Evolutionary conservation across 2,797 vertebrate species (phyloP).

Genomic region (Liparis tanakae): DNA sequence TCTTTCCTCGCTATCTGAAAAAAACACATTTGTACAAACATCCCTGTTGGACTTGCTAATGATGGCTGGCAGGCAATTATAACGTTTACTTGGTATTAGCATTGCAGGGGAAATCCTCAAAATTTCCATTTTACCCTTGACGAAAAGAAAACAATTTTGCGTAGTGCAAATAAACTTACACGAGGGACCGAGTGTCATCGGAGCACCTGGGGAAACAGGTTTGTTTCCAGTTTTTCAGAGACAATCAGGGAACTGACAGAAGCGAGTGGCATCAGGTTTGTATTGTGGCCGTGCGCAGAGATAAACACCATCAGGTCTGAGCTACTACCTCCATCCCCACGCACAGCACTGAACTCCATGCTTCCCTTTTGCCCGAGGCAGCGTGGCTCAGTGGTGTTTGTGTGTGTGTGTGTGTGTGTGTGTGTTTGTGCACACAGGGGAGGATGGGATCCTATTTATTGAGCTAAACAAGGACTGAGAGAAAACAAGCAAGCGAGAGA

Average conservation of each 20-base stretch:
- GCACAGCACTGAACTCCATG: slow-evolving; percentile 13
- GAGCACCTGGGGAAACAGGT: too few relatives aligned
- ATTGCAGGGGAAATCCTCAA: slow-evolving; percentile 2
- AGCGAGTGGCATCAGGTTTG: slow-evolving; percentile 12
- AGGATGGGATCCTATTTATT: slow-evolving; percentile 63
- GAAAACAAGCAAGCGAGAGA: slow-evolving; percentile 66
- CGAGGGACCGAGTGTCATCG: too few relatives aligned
- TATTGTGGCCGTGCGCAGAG: slow-evolving; percentile 3
- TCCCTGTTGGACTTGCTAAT: slow-evolving; percentile 38
- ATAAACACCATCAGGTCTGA: neutral
- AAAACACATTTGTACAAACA: slow-evolving; percentile 25
- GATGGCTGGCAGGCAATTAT: slow-evolving; percentile 51
- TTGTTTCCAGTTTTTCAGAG: too few relatives aligned
- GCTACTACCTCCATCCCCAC: slow-evolving; percentile 6
- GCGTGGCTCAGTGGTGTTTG: slow-evolving; percentile 9
- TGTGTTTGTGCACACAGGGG: slow-evolving; percentile 14
- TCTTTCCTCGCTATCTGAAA: neutral
- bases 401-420: slow-evolving; percentile 3
- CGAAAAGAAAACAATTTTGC: neutral
- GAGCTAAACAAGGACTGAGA: slow-evolving; percentile 68
- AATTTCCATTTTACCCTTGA: neutral
- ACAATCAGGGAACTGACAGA: slow-evolving; percentile 2
- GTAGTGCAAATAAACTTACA: too few relatives aligned
- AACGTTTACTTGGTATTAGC: slow-evolving; percentile 48
- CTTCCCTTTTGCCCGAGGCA: slow-evolving; percentile 33